phyloP scores from a whole-genome alignment of 1,140 invertebrate genomes.

The Bombus superbus region DNA sequence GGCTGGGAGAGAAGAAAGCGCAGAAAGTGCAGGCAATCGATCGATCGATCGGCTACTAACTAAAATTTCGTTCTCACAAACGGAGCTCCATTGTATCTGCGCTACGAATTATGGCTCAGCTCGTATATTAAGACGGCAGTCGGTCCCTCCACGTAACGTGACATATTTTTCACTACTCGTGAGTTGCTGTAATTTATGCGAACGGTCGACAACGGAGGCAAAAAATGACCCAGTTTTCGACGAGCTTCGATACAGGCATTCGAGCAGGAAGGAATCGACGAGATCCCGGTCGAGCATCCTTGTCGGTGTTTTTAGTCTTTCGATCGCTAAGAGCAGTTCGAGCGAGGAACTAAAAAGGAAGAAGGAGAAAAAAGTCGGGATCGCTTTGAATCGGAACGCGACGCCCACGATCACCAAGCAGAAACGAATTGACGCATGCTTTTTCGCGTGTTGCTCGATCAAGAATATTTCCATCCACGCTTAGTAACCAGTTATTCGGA shows the following conservation, averaged over 20 bases:
- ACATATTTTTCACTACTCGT: background rate
- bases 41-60: background rate
- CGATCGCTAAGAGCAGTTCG: background rate
- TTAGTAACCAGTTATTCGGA: background rate
- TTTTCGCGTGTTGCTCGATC: background rate
- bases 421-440: background rate
- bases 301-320: background rate
- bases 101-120: background rate
- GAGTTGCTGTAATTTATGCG: background rate
- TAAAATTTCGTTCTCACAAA: background rate
- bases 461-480: constrained; percentile 3
- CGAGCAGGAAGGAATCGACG: background rate
- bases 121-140: background rate
- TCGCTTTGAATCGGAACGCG: background rate
- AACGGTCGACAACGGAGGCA: background rate
- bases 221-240: constrained; percentile 18
- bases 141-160: background rate
- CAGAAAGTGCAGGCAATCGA: too few species aligned
- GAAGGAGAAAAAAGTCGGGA: background rate
- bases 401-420: background rate
- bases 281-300: background rate
- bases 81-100: background rate
- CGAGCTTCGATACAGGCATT: background rate
- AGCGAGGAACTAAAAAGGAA: background rate
- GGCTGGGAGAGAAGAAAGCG: too few species aligned